These are phyloP conservation scores for Drosophila asahinai DNA, from an alignment of 1,140 invertebrate species.

Conservation along the genomic window DNA sequence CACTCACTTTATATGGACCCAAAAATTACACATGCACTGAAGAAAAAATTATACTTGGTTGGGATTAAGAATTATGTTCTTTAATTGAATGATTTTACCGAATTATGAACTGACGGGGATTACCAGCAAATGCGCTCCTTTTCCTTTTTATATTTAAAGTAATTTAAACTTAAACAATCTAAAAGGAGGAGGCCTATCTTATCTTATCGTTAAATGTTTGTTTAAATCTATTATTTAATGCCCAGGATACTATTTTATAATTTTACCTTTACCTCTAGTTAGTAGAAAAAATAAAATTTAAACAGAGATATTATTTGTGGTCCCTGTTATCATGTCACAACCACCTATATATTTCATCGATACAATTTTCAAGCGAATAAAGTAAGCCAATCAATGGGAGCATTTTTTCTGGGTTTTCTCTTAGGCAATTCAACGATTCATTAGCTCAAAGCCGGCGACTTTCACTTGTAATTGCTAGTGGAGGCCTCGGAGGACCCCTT, in stretches of 20 bases:
- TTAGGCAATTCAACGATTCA: slow-evolving; percentile 3
- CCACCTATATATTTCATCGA: background rate
- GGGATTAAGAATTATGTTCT: background rate
- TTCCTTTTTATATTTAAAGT: too few species aligned
- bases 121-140: background rate
- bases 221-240: too few species aligned
- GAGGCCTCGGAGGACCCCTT: slow-evolving; percentile 15
- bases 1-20: slow-evolving; percentile 42
- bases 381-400: background rate
- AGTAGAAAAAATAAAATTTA: too few species aligned
- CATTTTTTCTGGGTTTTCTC: background rate
- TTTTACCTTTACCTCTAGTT: too few species aligned
- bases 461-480: slow-evolving; percentile 44
- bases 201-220: too few species aligned
- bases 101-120: background rate
- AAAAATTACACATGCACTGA: slow-evolving; percentile 9
- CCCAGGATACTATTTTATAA: too few species aligned
- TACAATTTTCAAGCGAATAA: slow-evolving; percentile 2
- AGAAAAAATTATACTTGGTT: background rate
- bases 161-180: too few species aligned
- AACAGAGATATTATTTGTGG: too few species aligned
- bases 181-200: too few species aligned
- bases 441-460: slow-evolving; percentile 19
- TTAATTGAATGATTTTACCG: background rate
- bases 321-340: too few species aligned